phyloP scores from a whole-genome alignment of 30 jellyfish, hydroid and myxozoan genomes.

The Turritopsis dohrnii region DNA sequence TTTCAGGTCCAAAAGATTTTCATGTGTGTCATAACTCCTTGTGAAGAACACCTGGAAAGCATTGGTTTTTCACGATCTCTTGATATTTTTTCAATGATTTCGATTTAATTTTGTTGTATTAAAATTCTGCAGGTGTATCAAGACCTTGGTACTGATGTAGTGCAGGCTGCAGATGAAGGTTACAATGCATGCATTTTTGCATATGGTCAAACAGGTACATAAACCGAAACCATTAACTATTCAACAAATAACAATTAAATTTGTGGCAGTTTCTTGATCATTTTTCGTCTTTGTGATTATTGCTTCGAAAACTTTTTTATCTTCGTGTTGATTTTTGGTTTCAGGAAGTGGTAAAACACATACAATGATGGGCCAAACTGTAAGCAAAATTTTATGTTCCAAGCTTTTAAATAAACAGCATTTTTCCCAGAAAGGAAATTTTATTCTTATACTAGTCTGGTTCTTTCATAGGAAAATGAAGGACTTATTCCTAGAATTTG shows the following conservation, averaged over 20 bases:
- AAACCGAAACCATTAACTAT: neutral
- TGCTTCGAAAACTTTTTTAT: neutral
- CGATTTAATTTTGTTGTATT: neutral
- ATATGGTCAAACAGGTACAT: conserved; percentile 92
- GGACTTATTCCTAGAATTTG: conserved; percentile 38
- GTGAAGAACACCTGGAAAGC: neutral
- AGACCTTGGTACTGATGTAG: conserved; percentile 82
- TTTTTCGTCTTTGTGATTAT: neutral
- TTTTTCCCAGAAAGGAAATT: too few species aligned
- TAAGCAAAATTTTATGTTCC: neutral
- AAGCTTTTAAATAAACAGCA: too few species aligned
- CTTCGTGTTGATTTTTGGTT: neutral
- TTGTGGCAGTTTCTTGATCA: neutral
- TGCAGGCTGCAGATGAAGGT: conserved; percentile 85
- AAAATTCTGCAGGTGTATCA: conserved; percentile 51
- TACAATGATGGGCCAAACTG: conserved; percentile 94
- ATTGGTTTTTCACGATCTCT: neutral
- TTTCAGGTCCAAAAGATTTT: too few species aligned
- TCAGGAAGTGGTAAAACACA: conserved; percentile 84
- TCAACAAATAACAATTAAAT: neutral
- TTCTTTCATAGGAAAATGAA: conserved; percentile 48
- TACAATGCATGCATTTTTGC: conserved; percentile 97
- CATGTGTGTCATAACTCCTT: too few species aligned
- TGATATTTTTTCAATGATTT: neutral
- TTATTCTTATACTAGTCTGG: neutral